These are phyloP conservation scores for Cerastoderma edule DNA, from an alignment of 2,888 invertebrate species.

Conservation along the genomic window DNA sequence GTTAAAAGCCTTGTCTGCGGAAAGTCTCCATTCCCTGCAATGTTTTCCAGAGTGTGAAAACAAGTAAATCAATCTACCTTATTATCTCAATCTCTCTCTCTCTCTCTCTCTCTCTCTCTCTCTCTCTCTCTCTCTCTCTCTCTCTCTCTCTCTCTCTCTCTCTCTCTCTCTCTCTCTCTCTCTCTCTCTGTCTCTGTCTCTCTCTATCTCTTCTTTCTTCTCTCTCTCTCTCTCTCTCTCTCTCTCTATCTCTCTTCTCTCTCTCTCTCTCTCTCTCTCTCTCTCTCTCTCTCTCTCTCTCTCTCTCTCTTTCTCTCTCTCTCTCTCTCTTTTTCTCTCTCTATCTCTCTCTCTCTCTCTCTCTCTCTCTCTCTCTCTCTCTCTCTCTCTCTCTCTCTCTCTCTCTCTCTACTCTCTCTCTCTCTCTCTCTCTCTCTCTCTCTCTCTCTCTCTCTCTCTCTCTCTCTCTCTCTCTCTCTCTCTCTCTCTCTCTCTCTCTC, in stretches of 20 bases:
- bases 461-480: background rate
- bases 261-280: background rate
- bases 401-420: background rate
- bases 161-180: too few relatives aligned
- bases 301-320: background rate
- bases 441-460: background rate
- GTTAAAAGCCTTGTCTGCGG: background rate
- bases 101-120: too few relatives aligned
- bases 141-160: too few relatives aligned
- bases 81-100: background rate
- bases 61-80: background rate
- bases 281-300: background rate
- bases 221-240: background rate
- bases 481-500: background rate
- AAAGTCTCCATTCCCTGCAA: background rate
- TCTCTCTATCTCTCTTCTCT: background rate
- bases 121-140: too few relatives aligned
- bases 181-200: background rate
- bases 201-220: background rate
- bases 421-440: background rate
- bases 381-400: background rate
- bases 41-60: slow-evolving; percentile 1
- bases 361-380: background rate
- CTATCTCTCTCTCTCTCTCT: background rate
- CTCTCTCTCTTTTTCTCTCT: background rate